A percentile compares a stretch with the other conserved stretches of the same genome.
These are phyloP conservation scores for Stenotaenia linearis DNA, from an alignment of 2,888 invertebrate species.

Conservation along the genomic window DNA sequence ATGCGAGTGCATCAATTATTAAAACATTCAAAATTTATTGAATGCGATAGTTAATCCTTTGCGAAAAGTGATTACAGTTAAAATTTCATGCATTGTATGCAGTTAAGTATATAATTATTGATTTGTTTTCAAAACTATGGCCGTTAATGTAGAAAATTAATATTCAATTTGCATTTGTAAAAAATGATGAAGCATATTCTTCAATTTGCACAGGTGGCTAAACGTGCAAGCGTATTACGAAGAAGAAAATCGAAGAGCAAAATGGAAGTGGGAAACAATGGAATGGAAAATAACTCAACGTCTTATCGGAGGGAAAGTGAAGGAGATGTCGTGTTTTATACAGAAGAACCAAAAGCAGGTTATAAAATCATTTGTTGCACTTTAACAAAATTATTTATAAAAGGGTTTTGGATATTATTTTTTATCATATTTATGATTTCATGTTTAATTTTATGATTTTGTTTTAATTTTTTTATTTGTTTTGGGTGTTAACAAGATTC, in stretches of 20 bases:
- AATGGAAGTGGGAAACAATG: slow-evolving; percentile 54
- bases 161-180: no score
- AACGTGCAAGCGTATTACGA: slow-evolving; percentile 66
- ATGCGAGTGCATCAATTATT: background rate
- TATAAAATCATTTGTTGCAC: no score
- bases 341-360: slow-evolving; percentile 53
- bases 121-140: background rate
- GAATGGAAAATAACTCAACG: slow-evolving; percentile 35
- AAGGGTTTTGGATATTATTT: slow-evolving; percentile 14
- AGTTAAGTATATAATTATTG: background rate
- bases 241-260: slow-evolving; percentile 62
- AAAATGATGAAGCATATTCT: background rate
- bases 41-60: background rate
- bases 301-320: slow-evolving; percentile 54
- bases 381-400: no score
- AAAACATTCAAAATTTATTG: background rate
- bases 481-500: slow-evolving; percentile 1
- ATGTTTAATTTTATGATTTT: background rate
- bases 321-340: slow-evolving; percentile 60
- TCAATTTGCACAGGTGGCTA: slow-evolving; percentile 57
- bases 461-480: slow-evolving; percentile 17
- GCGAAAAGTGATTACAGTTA: background rate
- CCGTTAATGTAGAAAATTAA: background rate
- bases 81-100: background rate
- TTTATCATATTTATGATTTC: background rate